Evolutionary conservation across 1,140 invertebrate genomes (phyloP).

Genomic region (Saccostrea cuccullata): DNA sequence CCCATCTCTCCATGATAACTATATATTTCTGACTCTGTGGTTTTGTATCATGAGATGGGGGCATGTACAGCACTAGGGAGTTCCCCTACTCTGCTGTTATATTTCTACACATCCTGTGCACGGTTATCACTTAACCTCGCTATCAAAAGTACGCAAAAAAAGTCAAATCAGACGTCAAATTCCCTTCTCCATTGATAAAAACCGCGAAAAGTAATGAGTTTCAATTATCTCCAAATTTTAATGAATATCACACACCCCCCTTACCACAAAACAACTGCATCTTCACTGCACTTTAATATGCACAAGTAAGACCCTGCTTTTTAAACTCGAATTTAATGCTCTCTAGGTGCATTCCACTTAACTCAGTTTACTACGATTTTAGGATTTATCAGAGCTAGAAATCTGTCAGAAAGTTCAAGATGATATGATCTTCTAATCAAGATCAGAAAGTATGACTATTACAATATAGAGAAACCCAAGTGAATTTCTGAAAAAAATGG

Average conservation of each 20-base stretch:
- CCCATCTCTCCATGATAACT: background rate
- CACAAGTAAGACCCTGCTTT: background rate
- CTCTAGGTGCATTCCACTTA: background rate
- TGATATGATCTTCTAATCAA: too few species aligned
- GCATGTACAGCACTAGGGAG: background rate
- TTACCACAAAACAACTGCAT: background rate
- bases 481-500: too few species aligned
- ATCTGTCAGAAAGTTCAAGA: too few species aligned
- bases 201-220: background rate
- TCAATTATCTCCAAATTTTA: constrained; percentile 18
- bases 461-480: too few species aligned
- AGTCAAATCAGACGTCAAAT: background rate
- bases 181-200: background rate
- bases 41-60: background rate
- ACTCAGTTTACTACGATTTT: background rate
- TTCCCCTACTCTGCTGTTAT: constrained; percentile 10
- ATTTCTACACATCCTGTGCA: background rate
- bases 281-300: background rate
- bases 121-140: background rate
- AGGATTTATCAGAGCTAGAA: too few species aligned
- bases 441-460: too few species aligned
- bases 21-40: background rate
- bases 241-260: background rate
- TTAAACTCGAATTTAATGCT: background rate
- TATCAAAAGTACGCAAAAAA: constrained; percentile 2